These are phyloP conservation scores for Drosophila niveifrons DNA, from an alignment of 2,888 invertebrate species.

Conservation along the genomic window DNA sequence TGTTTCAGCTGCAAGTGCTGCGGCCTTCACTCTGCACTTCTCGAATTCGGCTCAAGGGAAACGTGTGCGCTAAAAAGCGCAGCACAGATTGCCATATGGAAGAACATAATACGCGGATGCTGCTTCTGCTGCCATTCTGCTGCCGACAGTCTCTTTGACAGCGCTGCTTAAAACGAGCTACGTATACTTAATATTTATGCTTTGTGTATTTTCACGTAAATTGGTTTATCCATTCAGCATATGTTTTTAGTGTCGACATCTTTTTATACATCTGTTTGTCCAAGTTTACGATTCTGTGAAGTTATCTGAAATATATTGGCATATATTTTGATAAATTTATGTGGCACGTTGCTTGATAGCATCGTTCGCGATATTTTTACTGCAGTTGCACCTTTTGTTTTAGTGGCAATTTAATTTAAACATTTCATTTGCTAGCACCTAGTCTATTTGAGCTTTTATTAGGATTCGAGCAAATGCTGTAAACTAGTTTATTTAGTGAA, in stretches of 20 bases:
- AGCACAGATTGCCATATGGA: slow-evolving; percentile 46
- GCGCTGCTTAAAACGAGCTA: slow-evolving; percentile 3
- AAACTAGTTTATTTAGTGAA: slow-evolving; percentile 20
- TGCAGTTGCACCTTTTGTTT: slow-evolving; percentile 30
- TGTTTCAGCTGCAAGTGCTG: slow-evolving; percentile 36
- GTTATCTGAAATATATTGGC: background rate
- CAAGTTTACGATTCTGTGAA: slow-evolving; percentile 10
- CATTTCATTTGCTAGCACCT: slow-evolving; percentile 7
- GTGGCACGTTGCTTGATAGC: background rate
- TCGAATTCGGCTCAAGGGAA: slow-evolving; percentile 22
- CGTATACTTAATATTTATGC: slow-evolving; percentile 12
- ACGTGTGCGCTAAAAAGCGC: slow-evolving; percentile 51
- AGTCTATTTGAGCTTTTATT: background rate
- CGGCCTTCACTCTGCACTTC: background rate
- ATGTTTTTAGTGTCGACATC: slow-evolving; percentile 18
- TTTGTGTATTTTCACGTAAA: slow-evolving; percentile 8
- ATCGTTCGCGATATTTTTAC: background rate
- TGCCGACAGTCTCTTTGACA: background rate
- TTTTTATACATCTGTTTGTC: slow-evolving; percentile 6
- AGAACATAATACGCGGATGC: background rate
- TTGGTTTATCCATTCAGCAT: slow-evolving; percentile 21
- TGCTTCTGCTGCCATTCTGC: background rate
- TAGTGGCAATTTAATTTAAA: slow-evolving; percentile 37
- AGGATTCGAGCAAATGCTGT: slow-evolving; percentile 8
- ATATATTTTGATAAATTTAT: background rate